A percentile compares a stretch with the other conserved stretches of the same genome.
Evolutionary conservation across 2,797 vertebrate species (phyloP).

Genomic region (Tenualosa ilisha): DNA sequence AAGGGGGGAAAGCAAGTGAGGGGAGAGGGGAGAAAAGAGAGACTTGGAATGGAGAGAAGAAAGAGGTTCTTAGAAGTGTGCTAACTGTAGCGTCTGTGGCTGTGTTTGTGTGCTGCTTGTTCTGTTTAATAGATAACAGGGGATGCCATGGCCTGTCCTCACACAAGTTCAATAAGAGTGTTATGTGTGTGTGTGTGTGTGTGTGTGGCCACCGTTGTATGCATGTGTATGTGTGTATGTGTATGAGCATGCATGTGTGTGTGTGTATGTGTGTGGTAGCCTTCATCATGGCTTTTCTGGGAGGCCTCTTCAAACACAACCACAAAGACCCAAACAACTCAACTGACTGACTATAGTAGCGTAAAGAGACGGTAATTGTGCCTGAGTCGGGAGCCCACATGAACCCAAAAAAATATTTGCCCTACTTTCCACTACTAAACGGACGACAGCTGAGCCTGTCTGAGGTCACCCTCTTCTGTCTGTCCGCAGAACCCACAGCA

Average conservation of each 20-base stretch:
- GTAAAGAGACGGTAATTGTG: neutral
- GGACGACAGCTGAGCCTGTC: neutral
- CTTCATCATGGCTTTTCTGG: neutral
- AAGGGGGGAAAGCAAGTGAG: neutral
- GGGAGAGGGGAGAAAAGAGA: neutral
- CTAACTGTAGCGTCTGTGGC: neutral
- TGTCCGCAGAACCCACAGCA: neutral
- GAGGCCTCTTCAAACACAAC: neutral
- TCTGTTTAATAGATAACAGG: too few relatives aligned
- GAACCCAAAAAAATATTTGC: neutral
- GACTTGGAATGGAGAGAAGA: slow-evolving; percentile 1
- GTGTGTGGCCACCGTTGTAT: neutral
- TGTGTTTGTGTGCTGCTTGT: neutral
- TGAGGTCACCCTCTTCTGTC: neutral
- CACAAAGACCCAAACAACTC: neutral
- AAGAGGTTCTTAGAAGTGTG: slow-evolving; percentile 1
- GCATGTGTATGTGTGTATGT: neutral
- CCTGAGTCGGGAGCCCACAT: neutral
- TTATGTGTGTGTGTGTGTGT: neutral
- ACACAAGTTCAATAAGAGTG: too few relatives aligned
- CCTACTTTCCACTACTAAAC: neutral
- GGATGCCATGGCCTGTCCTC: too few relatives aligned
- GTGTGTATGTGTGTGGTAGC: neutral
- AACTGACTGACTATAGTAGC: neutral
- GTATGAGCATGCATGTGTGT: neutral